Evolutionary conservation across 2,888 invertebrate genomes (phyloP).

Genomic region (Notodonta dromedarius): DNA sequence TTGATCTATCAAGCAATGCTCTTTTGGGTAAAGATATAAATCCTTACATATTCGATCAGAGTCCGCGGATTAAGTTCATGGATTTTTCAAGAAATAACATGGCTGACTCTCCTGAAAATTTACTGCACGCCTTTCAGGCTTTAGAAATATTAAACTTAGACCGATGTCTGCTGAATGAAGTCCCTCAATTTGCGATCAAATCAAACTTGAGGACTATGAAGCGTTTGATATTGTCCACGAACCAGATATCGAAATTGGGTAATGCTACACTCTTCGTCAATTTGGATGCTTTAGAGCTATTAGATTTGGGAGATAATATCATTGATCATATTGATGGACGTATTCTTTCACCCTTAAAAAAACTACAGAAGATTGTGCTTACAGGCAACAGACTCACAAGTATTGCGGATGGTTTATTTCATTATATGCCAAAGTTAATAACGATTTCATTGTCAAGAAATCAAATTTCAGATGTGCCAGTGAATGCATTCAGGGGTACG

Average conservation of each 20-base stretch:
- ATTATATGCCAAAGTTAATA: slow-evolving; percentile 50
- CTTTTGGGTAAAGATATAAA: slow-evolving; percentile 48
- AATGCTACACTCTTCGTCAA: slow-evolving; percentile 34
- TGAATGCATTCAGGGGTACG: slow-evolving; percentile 61
- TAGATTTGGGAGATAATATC: slow-evolving; percentile 61
- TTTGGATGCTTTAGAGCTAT: slow-evolving; percentile 55
- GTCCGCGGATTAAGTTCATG: slow-evolving; percentile 29
- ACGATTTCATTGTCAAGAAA: slow-evolving; percentile 66
- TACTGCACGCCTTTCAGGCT: slow-evolving; percentile 43
- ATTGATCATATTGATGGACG: slow-evolving; percentile 56
- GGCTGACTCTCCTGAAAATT: slow-evolving; percentile 34
- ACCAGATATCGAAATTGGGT: slow-evolving; percentile 57
- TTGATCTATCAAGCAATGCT: slow-evolving; percentile 56
- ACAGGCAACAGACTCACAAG: slow-evolving; percentile 57
- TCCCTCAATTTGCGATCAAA: slow-evolving; percentile 57
- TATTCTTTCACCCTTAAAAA: slow-evolving; percentile 56
- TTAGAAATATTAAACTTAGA: slow-evolving; percentile 50
- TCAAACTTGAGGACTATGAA: slow-evolving; percentile 60
- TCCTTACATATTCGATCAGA: slow-evolving; percentile 40
- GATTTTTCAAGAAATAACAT: slow-evolving; percentile 50
- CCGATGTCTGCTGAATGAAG: slow-evolving; percentile 44
- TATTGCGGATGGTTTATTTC: slow-evolving; percentile 59
- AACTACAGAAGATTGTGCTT: slow-evolving; percentile 56
- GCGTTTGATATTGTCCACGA: slow-evolving; percentile 56
- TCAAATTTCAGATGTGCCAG: slow-evolving; percentile 55